Evolutionary conservation across 2,888 invertebrate genomes (phyloP), one percentile per base, ranked within the genome.

Genomic region (Acleris sparsana): DNA sequence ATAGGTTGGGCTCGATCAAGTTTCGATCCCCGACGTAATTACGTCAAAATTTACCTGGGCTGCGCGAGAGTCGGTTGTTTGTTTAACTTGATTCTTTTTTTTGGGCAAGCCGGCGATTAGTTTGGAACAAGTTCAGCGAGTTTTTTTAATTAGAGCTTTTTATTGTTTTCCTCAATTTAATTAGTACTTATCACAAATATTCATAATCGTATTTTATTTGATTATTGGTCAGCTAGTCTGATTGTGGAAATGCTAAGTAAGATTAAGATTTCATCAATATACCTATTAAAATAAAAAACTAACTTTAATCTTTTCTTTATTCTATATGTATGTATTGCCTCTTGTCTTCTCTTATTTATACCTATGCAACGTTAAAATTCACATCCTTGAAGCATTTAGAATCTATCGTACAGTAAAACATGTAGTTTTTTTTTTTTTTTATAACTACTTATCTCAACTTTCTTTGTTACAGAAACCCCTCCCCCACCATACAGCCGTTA

Each of bases 401-500:
- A 33, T 11, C 33, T 33, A 33, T 33, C 33, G 7, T 9, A 3
- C n/a, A n/a, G n/a, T n/a, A n/a, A n/a, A n/a, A n/a, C n/a, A n/a
- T n/a, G n/a, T n/a, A n/a, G n/a, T n/a, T n/a, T n/a, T n/a, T n/a
- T n/a, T n/a, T n/a, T n/a, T n/a, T n/a, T n/a, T n/a, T n/a, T n/a
- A n/a, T n/a, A n/a, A n/a, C n/a, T n/a, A 39, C 46, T 46, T 46
- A 46, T 53, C 0, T 9, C 29, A 1, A 25, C 52, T 53, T 81
- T 72, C 73, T 83, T 81, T 77, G 80, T 95, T 95, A 63, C 94
- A 97, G 97, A 97, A 92, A 94, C 95, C 80, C 96, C 96, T 80
- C 97, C 97, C 80, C 97, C 97, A 77, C 97, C 97, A 73, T 97
- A 97, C 93, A 95, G 95, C 88, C 94, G 95, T 84, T 95, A 95